Evolutionary conservation across 1,140 invertebrate genomes (phyloP).

Genomic region (Drosophila parabipectinata): DNA sequence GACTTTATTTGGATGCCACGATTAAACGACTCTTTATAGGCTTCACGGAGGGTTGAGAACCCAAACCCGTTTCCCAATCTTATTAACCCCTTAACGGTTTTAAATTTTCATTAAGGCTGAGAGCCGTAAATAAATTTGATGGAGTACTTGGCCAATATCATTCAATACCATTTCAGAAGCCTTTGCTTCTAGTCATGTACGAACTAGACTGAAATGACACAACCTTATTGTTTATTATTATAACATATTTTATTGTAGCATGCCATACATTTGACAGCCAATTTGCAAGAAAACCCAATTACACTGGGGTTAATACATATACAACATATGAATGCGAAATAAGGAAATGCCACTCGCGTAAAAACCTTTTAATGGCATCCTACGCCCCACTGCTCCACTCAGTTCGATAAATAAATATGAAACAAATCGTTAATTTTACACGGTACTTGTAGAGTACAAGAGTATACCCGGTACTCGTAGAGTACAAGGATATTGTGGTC

Average conservation of each 20-base stretch:
- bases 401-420: conserved; percentile 24
- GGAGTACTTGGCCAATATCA: neutral
- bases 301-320: conserved; percentile 10
- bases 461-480: too few relatives aligned
- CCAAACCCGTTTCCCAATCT: conserved; percentile 44
- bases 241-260: neutral
- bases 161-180: neutral
- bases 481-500: too few relatives aligned
- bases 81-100: conserved; percentile 52
- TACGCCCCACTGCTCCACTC: conserved; percentile 23
- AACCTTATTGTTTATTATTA: too few relatives aligned
- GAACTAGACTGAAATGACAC: too few relatives aligned
- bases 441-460: too few relatives aligned
- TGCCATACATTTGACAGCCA: too few relatives aligned
- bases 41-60: conserved; percentile 28
- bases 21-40: conserved; percentile 63
- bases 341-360: conserved; percentile 56
- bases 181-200: too few relatives aligned
- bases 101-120: neutral
- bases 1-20: conserved; percentile 76
- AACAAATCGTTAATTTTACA: neutral
- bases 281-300: too few relatives aligned
- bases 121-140: neutral
- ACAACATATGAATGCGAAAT: conserved; percentile 68
- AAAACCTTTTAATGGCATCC: conserved; percentile 48